A percentile compares a stretch with the other conserved stretches of the same genome.
Evolutionary conservation across 2,113 vertebrate genomes (phyloP).

Genomic region (Actinemys pallida): DNA sequence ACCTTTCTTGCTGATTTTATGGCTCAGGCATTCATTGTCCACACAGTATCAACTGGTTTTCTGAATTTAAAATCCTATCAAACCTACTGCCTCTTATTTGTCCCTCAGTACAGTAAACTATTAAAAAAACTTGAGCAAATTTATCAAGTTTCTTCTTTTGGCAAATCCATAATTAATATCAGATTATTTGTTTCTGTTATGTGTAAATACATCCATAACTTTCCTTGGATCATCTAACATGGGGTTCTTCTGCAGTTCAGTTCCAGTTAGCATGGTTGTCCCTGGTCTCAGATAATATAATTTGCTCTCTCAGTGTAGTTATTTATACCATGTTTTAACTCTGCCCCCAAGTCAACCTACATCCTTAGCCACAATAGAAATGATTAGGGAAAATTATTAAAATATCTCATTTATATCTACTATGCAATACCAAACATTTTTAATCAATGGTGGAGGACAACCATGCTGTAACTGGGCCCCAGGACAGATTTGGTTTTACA

Average conservation of each 20-base stretch:
- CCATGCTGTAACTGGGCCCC: not conserved
- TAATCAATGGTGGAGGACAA: not conserved
- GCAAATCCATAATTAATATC: not conserved
- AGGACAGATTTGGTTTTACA: not conserved
- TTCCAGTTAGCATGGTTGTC: slow-evolving; percentile 39
- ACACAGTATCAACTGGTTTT: not conserved
- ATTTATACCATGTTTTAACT: not conserved
- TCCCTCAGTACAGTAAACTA: not conserved
- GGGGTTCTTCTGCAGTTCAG: slow-evolving; percentile 12
- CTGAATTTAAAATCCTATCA: not conserved
- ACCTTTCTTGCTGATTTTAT: not conserved
- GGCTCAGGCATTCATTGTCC: not conserved
- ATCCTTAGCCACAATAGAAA: not conserved
- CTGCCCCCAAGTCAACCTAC: slow-evolving; percentile 27
- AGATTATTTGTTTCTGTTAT: not conserved
- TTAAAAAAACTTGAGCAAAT: not conserved
- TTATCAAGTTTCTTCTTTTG: not conserved
- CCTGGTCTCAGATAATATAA: slow-evolving; percentile 17
- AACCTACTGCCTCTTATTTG: not conserved
- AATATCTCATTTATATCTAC: not conserved
- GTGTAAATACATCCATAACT: not conserved
- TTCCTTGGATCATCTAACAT: not conserved
- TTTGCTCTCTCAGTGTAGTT: not conserved
- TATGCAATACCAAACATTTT: not conserved
- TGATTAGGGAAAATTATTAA: slow-evolving; percentile 5